Evolutionary conservation across 2,888 invertebrate genomes (phyloP).

Genomic region (Gymnocheta viridis): DNA sequence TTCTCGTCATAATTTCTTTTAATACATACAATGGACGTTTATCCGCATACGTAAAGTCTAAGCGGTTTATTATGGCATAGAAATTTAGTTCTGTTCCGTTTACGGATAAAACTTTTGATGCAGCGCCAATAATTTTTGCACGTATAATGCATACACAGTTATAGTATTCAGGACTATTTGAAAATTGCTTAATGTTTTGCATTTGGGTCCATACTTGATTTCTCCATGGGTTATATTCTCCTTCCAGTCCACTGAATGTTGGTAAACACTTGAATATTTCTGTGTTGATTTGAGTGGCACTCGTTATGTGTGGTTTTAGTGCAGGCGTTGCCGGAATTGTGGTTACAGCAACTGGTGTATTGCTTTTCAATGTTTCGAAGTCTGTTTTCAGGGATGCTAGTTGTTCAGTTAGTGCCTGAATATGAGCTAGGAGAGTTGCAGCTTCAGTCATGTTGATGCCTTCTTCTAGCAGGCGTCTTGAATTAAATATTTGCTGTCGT

Average conservation of each 20-base stretch:
- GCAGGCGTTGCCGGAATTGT: too few relatives aligned
- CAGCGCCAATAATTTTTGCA: conserved; percentile 2
- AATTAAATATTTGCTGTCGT: background rate
- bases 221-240: too few relatives aligned
- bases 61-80: background rate
- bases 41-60: background rate
- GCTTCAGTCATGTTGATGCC: background rate
- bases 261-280: too few relatives aligned
- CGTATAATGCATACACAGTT: background rate
- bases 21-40: background rate
- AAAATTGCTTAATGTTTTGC: background rate
- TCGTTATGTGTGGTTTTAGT: too few relatives aligned
- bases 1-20: background rate
- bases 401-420: background rate
- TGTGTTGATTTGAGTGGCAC: too few relatives aligned
- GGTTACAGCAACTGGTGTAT: too few relatives aligned
- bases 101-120: background rate
- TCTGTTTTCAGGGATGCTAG: background rate
- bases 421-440: background rate
- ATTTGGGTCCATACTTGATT: background rate
- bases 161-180: background rate
- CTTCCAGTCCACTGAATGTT: too few relatives aligned
- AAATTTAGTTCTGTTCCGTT: background rate
- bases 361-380: background rate
- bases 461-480: background rate